phyloP scores from a whole-genome alignment of 2,888 invertebrate genomes.

The Synergus itoensis region DNA sequence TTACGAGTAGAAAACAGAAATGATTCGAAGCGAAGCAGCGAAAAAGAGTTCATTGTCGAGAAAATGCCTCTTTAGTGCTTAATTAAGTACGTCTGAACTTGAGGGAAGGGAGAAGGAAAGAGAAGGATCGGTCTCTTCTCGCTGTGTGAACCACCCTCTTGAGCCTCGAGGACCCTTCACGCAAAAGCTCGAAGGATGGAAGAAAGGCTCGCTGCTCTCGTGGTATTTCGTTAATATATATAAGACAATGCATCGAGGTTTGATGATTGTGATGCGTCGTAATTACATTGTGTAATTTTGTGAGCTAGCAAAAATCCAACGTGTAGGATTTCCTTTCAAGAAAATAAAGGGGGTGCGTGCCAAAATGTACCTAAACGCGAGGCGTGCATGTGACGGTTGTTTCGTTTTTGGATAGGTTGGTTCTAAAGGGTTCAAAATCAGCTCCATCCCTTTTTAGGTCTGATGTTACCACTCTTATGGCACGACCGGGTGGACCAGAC shows the following conservation, averaged over 20 bases:
- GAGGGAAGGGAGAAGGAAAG: conserved; percentile 8
- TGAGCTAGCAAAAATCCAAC: not conserved
- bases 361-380: not conserved
- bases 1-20: not conserved
- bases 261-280: conserved; percentile 11
- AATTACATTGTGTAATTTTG: not conserved
- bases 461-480: conserved; percentile 3
- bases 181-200: not conserved
- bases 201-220: not conserved
- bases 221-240: not conserved
- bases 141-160: conserved; percentile 19
- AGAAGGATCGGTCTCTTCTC: conserved; percentile 31
- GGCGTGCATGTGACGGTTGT: conserved; percentile 29
- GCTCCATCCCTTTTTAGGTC: conserved; percentile 6
- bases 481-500: not conserved
- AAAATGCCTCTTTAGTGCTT: conserved; percentile 32
- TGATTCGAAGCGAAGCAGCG: conserved; percentile 24
- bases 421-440: conserved; percentile 34
- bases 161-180: conserved; percentile 12
- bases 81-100: conserved; percentile 34
- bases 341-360: not conserved
- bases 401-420: not conserved
- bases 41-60: conserved; percentile 38
- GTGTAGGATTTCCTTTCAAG: not conserved
- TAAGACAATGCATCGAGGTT: conserved; percentile 26